phyloP scores from a whole-genome alignment of 2,113 vertebrate genomes.

The Apodemus sylvaticus region DNA sequence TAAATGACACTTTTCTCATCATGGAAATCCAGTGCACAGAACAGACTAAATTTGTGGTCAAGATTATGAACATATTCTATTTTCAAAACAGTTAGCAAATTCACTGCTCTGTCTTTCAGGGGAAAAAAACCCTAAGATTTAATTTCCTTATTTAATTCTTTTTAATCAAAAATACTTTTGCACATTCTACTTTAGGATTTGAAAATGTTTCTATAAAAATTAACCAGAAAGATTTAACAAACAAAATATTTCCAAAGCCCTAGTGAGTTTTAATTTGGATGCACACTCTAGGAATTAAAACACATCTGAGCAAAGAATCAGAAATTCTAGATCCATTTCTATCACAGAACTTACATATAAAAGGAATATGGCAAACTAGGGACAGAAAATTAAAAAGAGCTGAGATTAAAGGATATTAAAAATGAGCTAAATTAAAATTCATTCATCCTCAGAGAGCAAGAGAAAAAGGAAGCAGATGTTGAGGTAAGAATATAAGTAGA shows the following conservation, averaged over 20 bases:
- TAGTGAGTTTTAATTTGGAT: not conserved
- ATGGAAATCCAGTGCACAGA: not conserved
- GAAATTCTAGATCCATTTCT: not conserved
- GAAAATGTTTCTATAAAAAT: constrained; percentile 1
- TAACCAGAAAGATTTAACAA: not conserved
- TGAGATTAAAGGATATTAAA: not conserved
- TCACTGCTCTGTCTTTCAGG: not conserved
- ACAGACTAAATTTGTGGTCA: constrained; percentile 17
- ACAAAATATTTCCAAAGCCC: constrained; percentile 16
- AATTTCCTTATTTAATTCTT: not conserved
- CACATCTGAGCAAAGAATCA: not conserved
- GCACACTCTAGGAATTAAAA: not conserved
- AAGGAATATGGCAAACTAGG: not conserved
- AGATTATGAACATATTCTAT: not conserved
- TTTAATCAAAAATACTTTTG: not conserved
- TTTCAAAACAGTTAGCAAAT: constrained; percentile 32
- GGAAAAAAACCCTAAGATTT: not conserved
- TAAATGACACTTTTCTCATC: not conserved
- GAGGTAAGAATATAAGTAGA: not conserved
- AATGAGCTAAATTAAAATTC: not conserved
- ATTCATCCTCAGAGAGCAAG: not conserved
- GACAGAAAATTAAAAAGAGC: not conserved
- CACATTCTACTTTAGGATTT: not conserved
- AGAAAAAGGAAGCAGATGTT: not conserved
- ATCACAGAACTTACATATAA: not conserved